phyloP scores from a whole-genome alignment of 2,113 vertebrate genomes.

The Odontophorus gujanensis region DNA sequence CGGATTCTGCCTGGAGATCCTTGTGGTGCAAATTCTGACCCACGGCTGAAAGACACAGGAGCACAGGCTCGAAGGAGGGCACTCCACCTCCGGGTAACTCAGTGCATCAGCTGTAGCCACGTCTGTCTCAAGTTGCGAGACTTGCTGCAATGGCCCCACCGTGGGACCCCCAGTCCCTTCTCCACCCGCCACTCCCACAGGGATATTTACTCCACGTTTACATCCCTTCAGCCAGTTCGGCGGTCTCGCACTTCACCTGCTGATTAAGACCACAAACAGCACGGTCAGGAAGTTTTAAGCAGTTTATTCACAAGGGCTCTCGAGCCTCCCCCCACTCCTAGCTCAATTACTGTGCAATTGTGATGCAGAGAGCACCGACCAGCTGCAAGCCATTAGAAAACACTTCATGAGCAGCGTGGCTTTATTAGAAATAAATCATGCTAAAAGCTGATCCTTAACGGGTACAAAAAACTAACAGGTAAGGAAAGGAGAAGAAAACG shows the following conservation, averaged over 20 bases:
- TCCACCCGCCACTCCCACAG: background rate
- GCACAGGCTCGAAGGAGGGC: slow-evolving; percentile 66
- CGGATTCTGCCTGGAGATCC: slow-evolving; percentile 71
- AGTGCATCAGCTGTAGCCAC: slow-evolving; percentile 52
- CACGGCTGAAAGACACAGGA: slow-evolving; percentile 54
- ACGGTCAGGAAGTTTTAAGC: background rate
- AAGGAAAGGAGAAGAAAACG: background rate
- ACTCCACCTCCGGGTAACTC: slow-evolving; percentile 63
- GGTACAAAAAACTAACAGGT: slow-evolving; percentile 37
- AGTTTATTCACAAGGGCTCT: slow-evolving; percentile 21
- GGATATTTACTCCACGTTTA: no score
- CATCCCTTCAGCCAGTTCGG: background rate
- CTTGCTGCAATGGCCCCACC: background rate
- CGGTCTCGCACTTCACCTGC: rapidly evolving
- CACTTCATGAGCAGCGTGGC: slow-evolving; percentile 24
- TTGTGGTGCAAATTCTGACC: slow-evolving; percentile 29
- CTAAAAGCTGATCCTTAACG: slow-evolving; percentile 26
- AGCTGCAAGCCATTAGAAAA: background rate
- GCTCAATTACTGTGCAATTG: background rate
- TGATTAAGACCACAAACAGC: background rate
- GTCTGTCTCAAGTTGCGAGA: background rate
- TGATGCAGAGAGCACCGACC: slow-evolving; percentile 13
- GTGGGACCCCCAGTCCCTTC: no score
- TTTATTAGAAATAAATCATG: slow-evolving; percentile 68
- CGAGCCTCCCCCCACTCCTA: background rate